Percentiles rank a stretch among this genome's conserved stretches.
Evolutionary conservation across 2,113 vertebrate species (phyloP).

Genomic region (Choloepus hoffmanni): DNA sequence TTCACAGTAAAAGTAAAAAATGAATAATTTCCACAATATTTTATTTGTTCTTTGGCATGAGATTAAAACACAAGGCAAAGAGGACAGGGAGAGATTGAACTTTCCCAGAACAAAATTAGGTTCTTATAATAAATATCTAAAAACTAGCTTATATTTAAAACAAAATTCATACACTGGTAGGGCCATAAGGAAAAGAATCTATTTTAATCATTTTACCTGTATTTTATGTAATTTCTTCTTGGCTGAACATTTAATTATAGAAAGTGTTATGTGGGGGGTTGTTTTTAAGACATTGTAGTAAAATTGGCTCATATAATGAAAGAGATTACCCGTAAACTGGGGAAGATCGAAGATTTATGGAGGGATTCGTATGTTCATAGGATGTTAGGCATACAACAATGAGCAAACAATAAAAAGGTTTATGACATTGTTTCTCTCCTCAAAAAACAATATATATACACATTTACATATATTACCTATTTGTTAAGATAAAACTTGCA

Average conservation of each 20-base stretch:
- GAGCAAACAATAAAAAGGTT: neutral
- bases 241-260: neutral
- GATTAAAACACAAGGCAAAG: neutral
- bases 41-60: neutral
- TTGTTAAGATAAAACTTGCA: neutral
- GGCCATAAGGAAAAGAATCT: neutral
- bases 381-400: neutral
- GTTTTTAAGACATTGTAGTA: neutral
- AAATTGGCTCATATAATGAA: neutral
- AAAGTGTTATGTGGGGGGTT: neutral
- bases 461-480: neutral
- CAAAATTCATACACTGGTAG: neutral
- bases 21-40: neutral
- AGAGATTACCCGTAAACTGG: neutral
- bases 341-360: neutral
- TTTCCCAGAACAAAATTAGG: neutral
- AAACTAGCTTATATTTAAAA: neutral
- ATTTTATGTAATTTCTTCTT: neutral
- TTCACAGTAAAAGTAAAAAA: neutral
- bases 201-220: neutral
- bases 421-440: neutral
- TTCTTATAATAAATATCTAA: neutral
- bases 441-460: neutral
- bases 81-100: neutral
- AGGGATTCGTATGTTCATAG: neutral